A percentile compares a stretch with the other conserved stretches of the same genome.
Evolutionary conservation across 1,140 invertebrate species (phyloP).

Genomic region (Eumeta japonica): DNA sequence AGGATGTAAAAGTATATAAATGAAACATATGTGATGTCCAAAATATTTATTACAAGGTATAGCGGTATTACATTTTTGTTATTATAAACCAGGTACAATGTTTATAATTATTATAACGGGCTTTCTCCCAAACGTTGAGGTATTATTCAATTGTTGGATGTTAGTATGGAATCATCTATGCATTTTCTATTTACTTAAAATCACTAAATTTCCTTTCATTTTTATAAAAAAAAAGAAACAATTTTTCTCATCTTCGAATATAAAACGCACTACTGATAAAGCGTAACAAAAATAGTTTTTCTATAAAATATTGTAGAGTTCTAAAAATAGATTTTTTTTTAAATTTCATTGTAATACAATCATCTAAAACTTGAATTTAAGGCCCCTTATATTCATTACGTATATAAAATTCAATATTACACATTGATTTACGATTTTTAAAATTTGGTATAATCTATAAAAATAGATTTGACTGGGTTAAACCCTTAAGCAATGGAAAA

Average conservation of each 20-base stretch:
- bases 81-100: constrained; percentile 54
- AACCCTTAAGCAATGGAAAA: too few relatives aligned
- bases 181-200: too few relatives aligned
- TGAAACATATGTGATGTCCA: constrained; percentile 39
- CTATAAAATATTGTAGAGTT: constrained; percentile 36
- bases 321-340: constrained; percentile 40
- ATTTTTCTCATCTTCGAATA: constrained; percentile 28
- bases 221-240: too few relatives aligned
- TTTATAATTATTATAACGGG: constrained; percentile 35
- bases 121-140: constrained; percentile 26
- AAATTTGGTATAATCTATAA: too few relatives aligned
- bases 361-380: constrained; percentile 39
- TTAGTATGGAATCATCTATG: too few relatives aligned
- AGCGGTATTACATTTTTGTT: constrained; percentile 44
- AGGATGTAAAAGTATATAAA: too few relatives aligned
- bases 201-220: too few relatives aligned
- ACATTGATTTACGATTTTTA: too few relatives aligned
- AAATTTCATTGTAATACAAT: constrained; percentile 26
- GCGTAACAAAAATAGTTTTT: constrained; percentile 53
- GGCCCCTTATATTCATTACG: constrained; percentile 47
- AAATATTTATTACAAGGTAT: constrained; percentile 55
- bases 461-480: too few relatives aligned
- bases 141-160: too few relatives aligned
- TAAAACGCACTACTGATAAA: constrained; percentile 34
- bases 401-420: too few relatives aligned